Evolutionary conservation across 2,113 vertebrate species (phyloP), one percentile per base, ranked within the genome.

Genomic region (Odontophorus gujanensis): DNA sequence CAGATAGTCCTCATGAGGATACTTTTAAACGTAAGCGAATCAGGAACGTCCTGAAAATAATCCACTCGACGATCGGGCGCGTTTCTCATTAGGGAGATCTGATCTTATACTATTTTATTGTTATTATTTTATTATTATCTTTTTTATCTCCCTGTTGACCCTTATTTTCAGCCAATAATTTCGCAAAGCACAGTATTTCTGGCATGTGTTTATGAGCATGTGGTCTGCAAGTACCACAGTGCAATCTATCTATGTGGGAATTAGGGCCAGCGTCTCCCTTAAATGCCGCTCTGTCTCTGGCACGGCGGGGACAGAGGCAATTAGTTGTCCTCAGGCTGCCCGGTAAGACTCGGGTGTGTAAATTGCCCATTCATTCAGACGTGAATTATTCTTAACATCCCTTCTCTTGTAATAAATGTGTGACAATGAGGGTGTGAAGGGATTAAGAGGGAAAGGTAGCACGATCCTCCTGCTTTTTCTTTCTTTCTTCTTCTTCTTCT

Each of bases 291-390:
- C 28, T 75, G 12, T 34, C 38, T 55, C 14, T 25, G 22, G 21
- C 36, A 25, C 21, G 8, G 9, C 47, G 18, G 63, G 4, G 16
- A 42, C 9, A 25, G 43, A 40, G 8, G 36, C 19, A 66, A 42
- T 11, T 55, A 91, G 21, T 40, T 38, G 38, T 67, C 7, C 7
- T 53, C 38, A 20, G 50, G 6, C 45, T 71, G 42, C 34, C 53
- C 0, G 0, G 21, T 58, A 51, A 85, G 11, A 8, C 43, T 65
- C 63, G 2, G 0, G 1, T 28, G 1, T 34, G 5, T 67, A 50
- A 85, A 28, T 14, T 81, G 32, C 30, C n/a, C 42, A 6, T 48
- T 87, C 42, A 36, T n/a, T 21, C 6, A 51, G 26, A 38, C 21
- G 12, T 13, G 15, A 79, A 66, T 82, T 57, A 42, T 36, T 48